Evolutionary conservation across 2,888 invertebrate species (phyloP).

Genomic region (Laothoe populi): DNA sequence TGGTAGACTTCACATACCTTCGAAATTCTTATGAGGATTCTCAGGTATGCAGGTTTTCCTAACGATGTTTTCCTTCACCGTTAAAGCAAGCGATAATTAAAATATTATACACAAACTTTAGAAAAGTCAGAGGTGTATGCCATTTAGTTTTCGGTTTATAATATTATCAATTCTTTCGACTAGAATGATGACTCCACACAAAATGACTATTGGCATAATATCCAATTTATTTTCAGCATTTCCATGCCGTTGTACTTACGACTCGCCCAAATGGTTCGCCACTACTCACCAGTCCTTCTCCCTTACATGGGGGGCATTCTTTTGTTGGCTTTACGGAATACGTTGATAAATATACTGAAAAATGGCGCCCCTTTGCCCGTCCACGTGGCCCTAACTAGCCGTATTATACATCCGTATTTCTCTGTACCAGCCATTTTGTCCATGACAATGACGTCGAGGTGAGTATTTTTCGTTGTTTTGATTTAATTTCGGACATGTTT

Average conservation of each 20-base stretch:
- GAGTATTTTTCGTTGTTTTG: constrained; percentile 47
- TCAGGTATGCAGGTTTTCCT: too few species aligned
- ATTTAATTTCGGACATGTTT: not conserved
- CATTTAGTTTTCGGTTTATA: too few species aligned
- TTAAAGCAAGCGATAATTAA: too few species aligned
- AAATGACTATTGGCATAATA: too few species aligned
- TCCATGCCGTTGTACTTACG: constrained; percentile 84
- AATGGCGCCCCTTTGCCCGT: constrained; percentile 68
- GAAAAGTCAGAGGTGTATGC: too few species aligned
- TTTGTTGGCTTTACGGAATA: constrained; percentile 83
- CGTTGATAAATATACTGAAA: constrained; percentile 49
- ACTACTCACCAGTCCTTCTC: constrained; percentile 87
- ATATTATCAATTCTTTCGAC: too few species aligned
- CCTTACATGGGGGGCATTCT: constrained; percentile 88
- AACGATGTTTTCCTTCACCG: too few species aligned
- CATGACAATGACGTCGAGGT: constrained; percentile 73
- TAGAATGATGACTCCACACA: too few species aligned
- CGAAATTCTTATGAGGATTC: too few species aligned
- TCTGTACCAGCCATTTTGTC: constrained; percentile 79
- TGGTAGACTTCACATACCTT: too few species aligned
- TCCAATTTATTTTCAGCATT: constrained; percentile 68
- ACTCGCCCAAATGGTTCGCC: constrained; percentile 87
- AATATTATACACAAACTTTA: too few species aligned
- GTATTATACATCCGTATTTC: constrained; percentile 84
- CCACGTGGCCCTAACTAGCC: constrained; percentile 85